Conservation (phyloP, 23 tunicate species). For the Styela clava region DNA sequence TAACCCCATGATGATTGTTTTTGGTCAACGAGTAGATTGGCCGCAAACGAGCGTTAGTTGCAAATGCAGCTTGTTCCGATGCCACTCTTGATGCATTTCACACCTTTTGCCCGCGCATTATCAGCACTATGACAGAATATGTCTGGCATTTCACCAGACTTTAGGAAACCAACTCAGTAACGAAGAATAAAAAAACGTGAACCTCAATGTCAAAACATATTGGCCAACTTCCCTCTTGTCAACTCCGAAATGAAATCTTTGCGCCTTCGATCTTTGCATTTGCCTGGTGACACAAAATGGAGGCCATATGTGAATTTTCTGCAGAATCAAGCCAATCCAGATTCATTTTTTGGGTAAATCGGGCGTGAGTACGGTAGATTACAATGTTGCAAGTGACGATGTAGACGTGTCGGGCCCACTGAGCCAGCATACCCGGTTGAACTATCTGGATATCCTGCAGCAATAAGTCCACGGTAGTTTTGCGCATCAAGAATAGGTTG, state of each 20-base stretch:
- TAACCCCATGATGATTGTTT: neutral
- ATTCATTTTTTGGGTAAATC: neutral
- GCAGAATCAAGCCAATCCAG: neutral
- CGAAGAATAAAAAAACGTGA: neutral
- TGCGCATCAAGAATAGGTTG: conserved; percentile 5
- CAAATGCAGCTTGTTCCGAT: too few species aligned
- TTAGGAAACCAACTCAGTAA: neutral
- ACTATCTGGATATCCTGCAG: conserved; percentile 19
- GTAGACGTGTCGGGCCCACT: conserved; percentile 17
- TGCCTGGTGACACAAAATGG: too few species aligned
- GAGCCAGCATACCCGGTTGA: neutral
- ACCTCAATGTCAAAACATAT: neutral
- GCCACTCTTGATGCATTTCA: neutral
- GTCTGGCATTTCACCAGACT: neutral
- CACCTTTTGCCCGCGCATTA: neutral
- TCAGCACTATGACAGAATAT: neutral
- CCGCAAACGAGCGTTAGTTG: too few species aligned
- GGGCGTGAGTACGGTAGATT: conserved; percentile 15
- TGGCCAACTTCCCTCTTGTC: neutral
- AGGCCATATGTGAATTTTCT: too few species aligned
- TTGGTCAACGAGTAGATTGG: too few species aligned
- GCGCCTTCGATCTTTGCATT: too few species aligned
- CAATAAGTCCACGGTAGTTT: conserved; percentile 1
- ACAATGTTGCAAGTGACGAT: conserved; percentile 16
- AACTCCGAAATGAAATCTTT: neutral